Evolutionary conservation across 1,140 invertebrate species (phyloP), one percentile per base, ranked within the genome.

Genomic region (Cydia fagiglandana): DNA sequence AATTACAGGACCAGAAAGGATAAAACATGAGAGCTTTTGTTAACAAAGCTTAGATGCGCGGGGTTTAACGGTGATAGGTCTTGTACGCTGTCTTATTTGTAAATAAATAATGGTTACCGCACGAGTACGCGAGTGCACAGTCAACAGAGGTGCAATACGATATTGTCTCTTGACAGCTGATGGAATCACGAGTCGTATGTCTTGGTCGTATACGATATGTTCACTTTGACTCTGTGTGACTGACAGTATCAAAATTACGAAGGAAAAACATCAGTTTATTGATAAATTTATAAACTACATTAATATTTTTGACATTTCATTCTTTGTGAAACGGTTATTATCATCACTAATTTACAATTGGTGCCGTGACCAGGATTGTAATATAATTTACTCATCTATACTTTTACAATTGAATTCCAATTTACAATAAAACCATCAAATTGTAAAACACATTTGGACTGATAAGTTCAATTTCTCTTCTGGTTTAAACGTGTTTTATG

Each of bases 31-130:
- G 9, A 24, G 56, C 56, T 61, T 61, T 61, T 61, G 56, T 61
- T 61, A 61, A 61, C 56, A 61, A 61, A 61, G 56, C 56, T 61
- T 61, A 61, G 56, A 61, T 61, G 56, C 56, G 56, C 56, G 20
- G 20, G 20, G 56, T 61, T 61, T 61, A 53, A 61, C 56, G 17
- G 56, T 61, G 56, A 61, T 61, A 61, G 56, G 56, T 61, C 56
- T 61, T 61, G 56, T 61, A 61, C 56, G 56, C 17, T 61, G 56
- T 61, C 56, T 61, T 61, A 61, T 61, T 61, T 61, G 56, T 61
- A 61, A n/a, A 24, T 24, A 61, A 61, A 61, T 61, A 24, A 61
- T 61, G 56, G 56, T 61, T 61, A 24, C 56, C 56, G 9, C 56
- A 61, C 56, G n/a, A 24, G 20, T 61, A n/a, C 12, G 56, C 53